Evolutionary conservation across 2,888 invertebrate genomes (phyloP), one percentile per base, ranked within the genome.

Genomic region (Alentia gelatinosa): DNA sequence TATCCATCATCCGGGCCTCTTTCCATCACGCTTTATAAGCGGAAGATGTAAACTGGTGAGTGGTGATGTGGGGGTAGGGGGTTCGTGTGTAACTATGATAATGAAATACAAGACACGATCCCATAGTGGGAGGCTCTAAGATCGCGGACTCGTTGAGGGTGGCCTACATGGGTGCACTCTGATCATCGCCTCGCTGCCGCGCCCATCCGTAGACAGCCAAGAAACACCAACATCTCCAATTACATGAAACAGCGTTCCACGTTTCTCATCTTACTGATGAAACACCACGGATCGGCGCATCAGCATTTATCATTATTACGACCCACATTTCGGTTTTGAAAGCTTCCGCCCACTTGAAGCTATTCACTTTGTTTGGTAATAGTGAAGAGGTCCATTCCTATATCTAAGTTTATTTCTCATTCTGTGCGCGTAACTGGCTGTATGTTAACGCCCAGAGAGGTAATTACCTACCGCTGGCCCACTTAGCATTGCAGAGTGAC

Each of bases 81-180:
- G 4, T 3, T 39, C 5, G 79, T 79, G 79, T 79, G 39, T 79
- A 26, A 79, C 79, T 79, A 79, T 79, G 79, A 19, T 79, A 79
- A 37, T 79, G 39, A 7, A 33, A 7, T 33, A 7, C 37, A 39
- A 79, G 37, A n/a, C 30, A 39, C 79, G 39, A 4, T 23, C 7
- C 9, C 37, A 12, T 7, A 26, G 68, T 39, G 37, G 23, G 19
- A 12, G 15, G 37, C 39, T 1, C 37, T 19, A n/a, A n/a, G n/a
- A n/a, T n/a, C n/a, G n/a, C 37, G 35, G 79, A 79, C 79, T 15
- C 23, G 37, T 9, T 39, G 1, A 15, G 15, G 79, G 37, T 19
- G 79, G 79, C 35, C 37, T 79, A 39, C 79, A 79, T 39, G 79
- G 79, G 79, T 19, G 39, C 79, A 79, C 79, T 79, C 23, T 79